Evolutionary conservation across 1,140 invertebrate species (phyloP), one percentile per base, ranked within the genome.

Genomic region (Drosophila ficusphila): DNA sequence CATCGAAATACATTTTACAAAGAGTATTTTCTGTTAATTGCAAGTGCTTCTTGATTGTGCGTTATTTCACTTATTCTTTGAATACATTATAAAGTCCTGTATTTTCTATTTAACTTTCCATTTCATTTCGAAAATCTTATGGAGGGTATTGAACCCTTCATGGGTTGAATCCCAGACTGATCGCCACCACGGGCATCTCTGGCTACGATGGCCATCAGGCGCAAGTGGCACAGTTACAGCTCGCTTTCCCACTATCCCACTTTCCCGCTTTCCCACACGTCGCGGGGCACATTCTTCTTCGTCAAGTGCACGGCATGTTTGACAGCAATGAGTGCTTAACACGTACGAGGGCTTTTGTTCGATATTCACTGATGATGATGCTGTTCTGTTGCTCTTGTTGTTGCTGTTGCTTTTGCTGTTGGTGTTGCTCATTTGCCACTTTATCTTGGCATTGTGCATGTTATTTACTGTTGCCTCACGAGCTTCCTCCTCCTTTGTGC

Each of bases 401-500:
- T 23, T 68, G 74, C 29, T 86, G 76, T 81, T 79, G 79, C 29
- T 76, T 85, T 85, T 85, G 79, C 85, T 67, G 68, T 65, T 41
- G 70, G 36, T 78, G 77, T 31, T 86, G 76, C 71, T 85, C 81
- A 86, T 79, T 74, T 86, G 81, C 58, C 81, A 79, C 76, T 85
- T 85, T 85, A 85, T 85, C 81, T 88, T 86, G 81, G 39, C 81
- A 85, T 85, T 85, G 81, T 86, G 81, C 81, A 86, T 76, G 81
- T 85, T 85, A 85, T 85, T 85, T 86, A 49, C 75, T 79, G 79
- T 62, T 70, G 79, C 57, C 48, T 53, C 52, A 36, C 68, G 7
- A 39, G 46, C 47, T 70, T 81, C 67, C 47, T 44, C 46, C 38
- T 18, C 62, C 36, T 49, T 73, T 74, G 52, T 74, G 58, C 61